These are phyloP conservation scores for Melanerpes formicivorus DNA, from an alignment of 2,113 vertebrate genomes.

Conservation along the genomic window DNA sequence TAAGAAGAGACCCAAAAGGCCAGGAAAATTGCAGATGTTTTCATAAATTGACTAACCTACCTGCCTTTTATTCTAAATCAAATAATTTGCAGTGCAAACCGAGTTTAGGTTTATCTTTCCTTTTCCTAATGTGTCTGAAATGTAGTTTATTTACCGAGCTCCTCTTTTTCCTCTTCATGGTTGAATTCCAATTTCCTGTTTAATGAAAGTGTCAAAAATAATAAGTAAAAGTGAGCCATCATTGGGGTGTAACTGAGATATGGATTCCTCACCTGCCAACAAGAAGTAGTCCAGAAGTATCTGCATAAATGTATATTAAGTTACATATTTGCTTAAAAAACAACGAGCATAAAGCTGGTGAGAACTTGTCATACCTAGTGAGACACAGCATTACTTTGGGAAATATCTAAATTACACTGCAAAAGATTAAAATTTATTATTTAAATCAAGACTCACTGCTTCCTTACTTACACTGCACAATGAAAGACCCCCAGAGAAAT, in stretches of 20 bases:
- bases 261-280: not conserved
- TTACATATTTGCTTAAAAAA: not conserved
- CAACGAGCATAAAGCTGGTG: not conserved
- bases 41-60: not conserved
- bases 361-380: not conserved
- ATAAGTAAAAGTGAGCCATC: not conserved
- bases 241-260: not conserved
- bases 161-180: not conserved
- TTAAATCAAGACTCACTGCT: not conserved
- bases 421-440: not conserved
- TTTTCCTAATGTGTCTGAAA: not conserved
- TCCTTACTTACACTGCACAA: not conserved
- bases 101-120: not conserved
- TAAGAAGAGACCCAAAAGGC: not conserved
- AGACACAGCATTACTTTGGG: not conserved
- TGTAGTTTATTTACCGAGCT: not conserved
- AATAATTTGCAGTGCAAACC: not conserved
- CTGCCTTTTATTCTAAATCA: not conserved
- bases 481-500: not conserved
- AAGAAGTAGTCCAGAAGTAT: not conserved
- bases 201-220: not conserved
- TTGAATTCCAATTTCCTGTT: not conserved
- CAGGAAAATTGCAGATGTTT: not conserved
- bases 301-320: not conserved
- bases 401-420: not conserved